These are phyloP conservation scores for Psilanteris sp. DNA, from an alignment of 1,140 invertebrate genomes.

Conservation along the genomic window DNA sequence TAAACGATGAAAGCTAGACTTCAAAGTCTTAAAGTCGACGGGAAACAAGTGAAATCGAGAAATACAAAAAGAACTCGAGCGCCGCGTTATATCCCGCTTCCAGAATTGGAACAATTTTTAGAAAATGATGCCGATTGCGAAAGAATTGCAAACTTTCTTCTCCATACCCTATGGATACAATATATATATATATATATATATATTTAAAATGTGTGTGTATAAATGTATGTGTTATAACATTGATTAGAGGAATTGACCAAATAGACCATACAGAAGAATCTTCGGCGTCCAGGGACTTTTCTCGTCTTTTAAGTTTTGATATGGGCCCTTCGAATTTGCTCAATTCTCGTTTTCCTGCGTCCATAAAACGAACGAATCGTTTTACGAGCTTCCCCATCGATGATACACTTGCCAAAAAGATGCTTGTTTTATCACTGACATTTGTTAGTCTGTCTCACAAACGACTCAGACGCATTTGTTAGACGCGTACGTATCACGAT, in stretches of 20 bases:
- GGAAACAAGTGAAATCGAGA: neutral
- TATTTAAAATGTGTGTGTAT: no score
- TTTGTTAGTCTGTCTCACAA: constrained; percentile 52
- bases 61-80: neutral
- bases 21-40: neutral
- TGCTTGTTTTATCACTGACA: constrained; percentile 60
- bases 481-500: constrained; percentile 32
- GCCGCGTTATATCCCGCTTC: no score
- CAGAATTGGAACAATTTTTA: constrained; percentile 19
- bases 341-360: constrained; percentile 28
- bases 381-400: constrained; percentile 55
- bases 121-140: constrained; percentile 4
- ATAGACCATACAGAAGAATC: no score
- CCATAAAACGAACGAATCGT: constrained; percentile 38
- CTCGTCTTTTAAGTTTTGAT: constrained; percentile 21
- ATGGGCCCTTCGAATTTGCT: constrained; percentile 26
- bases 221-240: constrained; percentile 5
- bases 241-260: constrained; percentile 35
- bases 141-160: no score
- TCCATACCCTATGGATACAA: no score
- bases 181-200: no score
- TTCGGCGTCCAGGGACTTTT: constrained; percentile 32
- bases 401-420: constrained; percentile 61
- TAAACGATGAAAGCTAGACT: constrained; percentile 3
- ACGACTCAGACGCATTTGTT: constrained; percentile 57